Conservation (phyloP, 2,888 invertebrate species). For the Dysmachus trigonus region DNA sequence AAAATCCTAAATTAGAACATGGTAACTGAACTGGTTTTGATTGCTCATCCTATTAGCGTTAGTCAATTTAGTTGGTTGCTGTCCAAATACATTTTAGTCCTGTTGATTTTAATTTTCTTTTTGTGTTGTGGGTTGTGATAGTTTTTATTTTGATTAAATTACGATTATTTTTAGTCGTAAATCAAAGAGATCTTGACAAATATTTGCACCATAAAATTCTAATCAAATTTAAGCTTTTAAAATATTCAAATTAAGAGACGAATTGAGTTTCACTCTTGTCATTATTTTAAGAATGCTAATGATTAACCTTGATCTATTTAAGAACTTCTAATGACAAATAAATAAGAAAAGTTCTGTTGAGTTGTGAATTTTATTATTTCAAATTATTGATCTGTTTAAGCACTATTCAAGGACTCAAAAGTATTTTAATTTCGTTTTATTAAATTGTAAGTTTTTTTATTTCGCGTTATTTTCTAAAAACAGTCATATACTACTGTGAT, state of each 20-base stretch:
- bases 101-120: background rate
- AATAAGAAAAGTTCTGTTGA: background rate
- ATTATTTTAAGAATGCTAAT: background rate
- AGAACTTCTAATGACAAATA: background rate
- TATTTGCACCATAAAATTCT: background rate
- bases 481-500: too few species aligned
- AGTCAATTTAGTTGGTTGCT: background rate
- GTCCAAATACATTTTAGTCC: background rate
- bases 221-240: background rate
- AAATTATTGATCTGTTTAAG: too few species aligned
- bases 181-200: background rate
- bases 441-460: too few species aligned
- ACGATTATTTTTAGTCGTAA: background rate
- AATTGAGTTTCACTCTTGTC: background rate
- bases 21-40: constrained; percentile 11
- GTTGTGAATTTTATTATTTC: background rate
- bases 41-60: background rate
- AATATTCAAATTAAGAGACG: background rate
- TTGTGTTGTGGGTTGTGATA: background rate
- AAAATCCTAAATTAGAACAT: background rate
- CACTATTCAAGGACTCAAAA: too few species aligned
- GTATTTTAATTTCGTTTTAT: too few species aligned
- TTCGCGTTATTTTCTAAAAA: too few species aligned
- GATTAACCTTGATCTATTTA: background rate
- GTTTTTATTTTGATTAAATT: background rate